Evolutionary conservation across 2,888 invertebrate species (phyloP), one percentile per base, ranked within the genome.

Genomic region (Zygothrica quintamaculata): DNA sequence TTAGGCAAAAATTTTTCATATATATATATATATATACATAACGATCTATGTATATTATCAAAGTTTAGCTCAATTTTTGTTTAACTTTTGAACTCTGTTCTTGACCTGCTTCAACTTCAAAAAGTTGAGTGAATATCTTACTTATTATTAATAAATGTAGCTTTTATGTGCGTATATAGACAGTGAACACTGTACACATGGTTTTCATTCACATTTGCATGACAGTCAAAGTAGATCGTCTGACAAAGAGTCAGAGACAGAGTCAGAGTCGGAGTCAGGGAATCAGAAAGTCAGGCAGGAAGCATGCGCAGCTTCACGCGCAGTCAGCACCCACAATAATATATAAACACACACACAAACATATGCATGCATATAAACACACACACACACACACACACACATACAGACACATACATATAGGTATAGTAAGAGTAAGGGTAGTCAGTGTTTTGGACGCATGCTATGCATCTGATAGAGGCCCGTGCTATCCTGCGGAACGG

Each of bases 291-390:
- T 29, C 26, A 12, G 53, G 72, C 78, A 79, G 81, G 81, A 80
- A 78, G 70, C 80, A 84, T 84, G 84, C 80, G 74, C 80, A 80
- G 84, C 80, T 78, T 80, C 80, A 79, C 65, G 59, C 64, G 33
- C 42, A 56, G 58, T 29, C 42, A 56, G 58, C 51, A 39, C 55
- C 33, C 60, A 40, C 66, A n/a, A n/a, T n/a, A n/a, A n/a, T n/a
- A 40, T 37, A 52, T 26, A 44, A 46, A 48, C 42, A 39, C 33
- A 33, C 42, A 40, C 42, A 36, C 47, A 33, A 44, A 39, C 33
- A 39, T 25, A 33, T 34, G 33, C 42, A 36, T 47, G 25, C 55
- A 39, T 18, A 34, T 11, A 18, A 13, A 26, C 11, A 36, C 37
- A 33, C 29, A 13, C 26, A 7, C 1, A 3, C 4, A n/a, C 7